Evolutionary conservation across 2,113 vertebrate species (phyloP), one percentile per base, ranked within the genome.

Genomic region (Romanogobio albipinnatus): DNA sequence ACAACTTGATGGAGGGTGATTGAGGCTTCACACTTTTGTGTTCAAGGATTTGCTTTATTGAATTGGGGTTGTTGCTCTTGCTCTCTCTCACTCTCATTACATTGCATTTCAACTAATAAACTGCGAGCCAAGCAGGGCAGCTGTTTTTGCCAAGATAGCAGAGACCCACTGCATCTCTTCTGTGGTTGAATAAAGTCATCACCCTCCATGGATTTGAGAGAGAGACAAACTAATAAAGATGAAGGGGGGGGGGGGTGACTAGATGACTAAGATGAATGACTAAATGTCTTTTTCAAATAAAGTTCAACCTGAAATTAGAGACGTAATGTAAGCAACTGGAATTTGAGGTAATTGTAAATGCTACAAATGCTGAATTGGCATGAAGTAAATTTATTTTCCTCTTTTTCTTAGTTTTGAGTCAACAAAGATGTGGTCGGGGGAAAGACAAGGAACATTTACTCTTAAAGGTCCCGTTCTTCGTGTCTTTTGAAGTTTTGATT

Each of bases 41-140:
- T 62, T 13, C 83, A 81, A 76, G 78, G 56, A 47, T 82, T 59
- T 14, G 78, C 15, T 33, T 81, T 17, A 71, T 73, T 73, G 71
- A 76, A 24, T 81, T 82, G 74, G 70, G 43, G 29, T 56, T 85
- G 43, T 81, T 83, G 84, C 85, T 45, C 70, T 86, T 84, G 73
- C 82, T 85, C 86, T 79, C 56, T n/a, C 49, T 79, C 61, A 76
- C 49, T 83, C 53, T 87, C 47, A 68, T 88, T 83, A 85, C 79
- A 75, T 84, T 86, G 87, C 64, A 86, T 88, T 90, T 89, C 64
- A 76, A 82, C 36, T 83, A 82, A 86, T 71, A 84, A 90, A 86
- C 61, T 15, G 85, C 13, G 62, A 61, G 74, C 26, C 70, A 61
- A 87, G 24, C 24, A 62, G 66, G 61, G 64, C 70, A 33, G 49